Percentiles rank a stretch among this genome's conserved stretches.
Conservation (phyloP, 2,888 invertebrate species). For the Tachystola acroxantha region DNA sequence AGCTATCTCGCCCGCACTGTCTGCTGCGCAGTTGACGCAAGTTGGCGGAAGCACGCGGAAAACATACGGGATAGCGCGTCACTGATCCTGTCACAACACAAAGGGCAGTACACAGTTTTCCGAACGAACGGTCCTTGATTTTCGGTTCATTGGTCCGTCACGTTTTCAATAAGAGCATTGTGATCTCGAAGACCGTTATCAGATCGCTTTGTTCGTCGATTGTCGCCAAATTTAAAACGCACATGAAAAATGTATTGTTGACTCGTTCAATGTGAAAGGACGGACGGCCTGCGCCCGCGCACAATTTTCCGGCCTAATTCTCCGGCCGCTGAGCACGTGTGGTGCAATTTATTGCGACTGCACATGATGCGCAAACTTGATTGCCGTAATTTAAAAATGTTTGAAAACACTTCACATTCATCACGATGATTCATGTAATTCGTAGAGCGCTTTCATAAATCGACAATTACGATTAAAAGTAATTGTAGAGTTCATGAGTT, state of each 20-base stretch:
- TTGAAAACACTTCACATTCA: slow-evolving; percentile 12
- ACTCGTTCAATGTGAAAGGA: slow-evolving; percentile 55
- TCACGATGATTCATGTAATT: background rate
- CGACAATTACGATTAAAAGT: too few relatives aligned
- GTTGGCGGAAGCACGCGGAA: slow-evolving; percentile 57
- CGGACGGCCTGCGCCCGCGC: slow-evolving; percentile 35
- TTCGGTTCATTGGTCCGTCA: slow-evolving; percentile 33
- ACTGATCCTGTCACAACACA: slow-evolving; percentile 45
- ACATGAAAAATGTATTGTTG: slow-evolving; percentile 32
- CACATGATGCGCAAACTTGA: slow-evolving; percentile 37
- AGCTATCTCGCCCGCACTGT: slow-evolving; percentile 49
- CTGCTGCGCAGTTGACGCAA: slow-evolving; percentile 70
- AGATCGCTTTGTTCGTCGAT: slow-evolving; percentile 40
- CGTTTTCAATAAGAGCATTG: slow-evolving; percentile 38
- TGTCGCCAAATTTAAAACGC: slow-evolving; percentile 28
- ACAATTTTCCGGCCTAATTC: slow-evolving; percentile 63
- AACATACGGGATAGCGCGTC: slow-evolving; percentile 33
- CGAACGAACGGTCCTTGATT: slow-evolving; percentile 30
- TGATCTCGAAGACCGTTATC: slow-evolving; percentile 33
- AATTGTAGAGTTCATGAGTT: too few relatives aligned
- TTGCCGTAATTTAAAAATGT: slow-evolving; percentile 31
- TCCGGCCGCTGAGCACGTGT: slow-evolving; percentile 35
- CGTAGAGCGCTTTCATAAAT: background rate
- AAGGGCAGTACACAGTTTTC: slow-evolving; percentile 27
- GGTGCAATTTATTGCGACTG: slow-evolving; percentile 47